Percentiles rank a stretch among this genome's conserved stretches.
Conservation (phyloP, 2,113 vertebrate genomes). For the Camelus bactrianus region DNA sequence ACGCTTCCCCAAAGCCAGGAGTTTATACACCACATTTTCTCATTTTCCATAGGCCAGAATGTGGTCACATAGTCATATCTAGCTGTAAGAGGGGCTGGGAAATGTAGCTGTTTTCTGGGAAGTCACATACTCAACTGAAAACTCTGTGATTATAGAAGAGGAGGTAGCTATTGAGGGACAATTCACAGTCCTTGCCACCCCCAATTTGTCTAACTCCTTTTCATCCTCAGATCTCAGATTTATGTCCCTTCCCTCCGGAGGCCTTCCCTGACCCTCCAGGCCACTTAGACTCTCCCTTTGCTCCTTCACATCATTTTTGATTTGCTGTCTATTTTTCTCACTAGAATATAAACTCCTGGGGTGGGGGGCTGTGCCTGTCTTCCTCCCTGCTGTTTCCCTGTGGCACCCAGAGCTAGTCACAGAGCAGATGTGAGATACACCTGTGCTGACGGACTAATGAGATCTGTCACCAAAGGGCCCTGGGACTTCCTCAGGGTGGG, state of each 20-base stretch:
- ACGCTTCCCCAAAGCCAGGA: background rate
- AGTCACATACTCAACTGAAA: background rate
- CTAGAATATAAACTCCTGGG: background rate
- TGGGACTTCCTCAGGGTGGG: background rate
- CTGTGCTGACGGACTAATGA: background rate
- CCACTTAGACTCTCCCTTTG: background rate
- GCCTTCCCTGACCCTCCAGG: background rate
- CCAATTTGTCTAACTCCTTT: background rate
- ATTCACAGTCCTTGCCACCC: background rate
- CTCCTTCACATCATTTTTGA: background rate
- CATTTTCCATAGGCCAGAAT: background rate
- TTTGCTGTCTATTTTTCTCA: background rate
- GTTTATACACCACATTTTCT: background rate
- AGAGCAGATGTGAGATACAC: background rate
- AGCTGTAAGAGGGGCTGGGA: background rate
- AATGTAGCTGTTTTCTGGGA: background rate
- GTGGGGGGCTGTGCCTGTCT: background rate
- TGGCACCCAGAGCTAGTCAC: background rate
- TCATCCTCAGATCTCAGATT: background rate
- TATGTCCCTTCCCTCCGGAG: background rate
- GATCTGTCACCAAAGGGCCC: background rate
- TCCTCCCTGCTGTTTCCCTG: background rate
- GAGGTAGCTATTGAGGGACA: background rate
- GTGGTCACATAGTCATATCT: background rate
- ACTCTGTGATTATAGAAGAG: background rate